These are phyloP conservation scores for Acipenser oxyrinchus DNA, from an alignment of 2,797 vertebrate species.

Conservation along the genomic window DNA sequence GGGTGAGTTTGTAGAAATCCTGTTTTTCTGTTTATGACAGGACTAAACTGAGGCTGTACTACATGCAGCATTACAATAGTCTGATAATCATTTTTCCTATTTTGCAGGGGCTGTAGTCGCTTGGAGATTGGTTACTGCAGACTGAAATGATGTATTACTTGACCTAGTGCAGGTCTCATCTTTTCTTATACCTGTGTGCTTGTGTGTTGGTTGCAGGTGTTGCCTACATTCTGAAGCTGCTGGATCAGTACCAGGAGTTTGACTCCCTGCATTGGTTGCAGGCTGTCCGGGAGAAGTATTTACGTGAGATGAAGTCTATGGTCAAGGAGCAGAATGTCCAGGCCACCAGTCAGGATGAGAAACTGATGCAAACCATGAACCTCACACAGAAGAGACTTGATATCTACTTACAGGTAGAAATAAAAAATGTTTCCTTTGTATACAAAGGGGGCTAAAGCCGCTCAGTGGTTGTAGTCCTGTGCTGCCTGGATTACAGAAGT, in stretches of 20 bases:
- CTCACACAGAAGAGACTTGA: constrained; percentile 95
- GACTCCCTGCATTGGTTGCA: constrained; percentile 99
- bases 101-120: too few species aligned
- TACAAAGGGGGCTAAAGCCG: too few species aligned
- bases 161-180: too few species aligned
- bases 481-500: too few species aligned
- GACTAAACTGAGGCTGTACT: too few species aligned
- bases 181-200: background rate
- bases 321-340: constrained; percentile 89
- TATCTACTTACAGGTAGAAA: constrained; percentile 80
- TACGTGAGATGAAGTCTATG: constrained; percentile 85
- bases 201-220: constrained; percentile 62
- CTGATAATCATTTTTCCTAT: too few species aligned
- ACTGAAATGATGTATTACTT: too few species aligned
- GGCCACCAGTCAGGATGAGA: constrained; percentile 84
- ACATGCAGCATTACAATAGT: too few species aligned
- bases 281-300: constrained; percentile 89
- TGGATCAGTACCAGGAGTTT: constrained; percentile 97
- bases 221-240: constrained; percentile 94
- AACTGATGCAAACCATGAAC: constrained; percentile 94
- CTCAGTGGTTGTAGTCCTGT: too few species aligned
- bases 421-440: too few species aligned
- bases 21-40: too few species aligned
- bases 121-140: too few species aligned
- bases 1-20: constrained; percentile 61